Percentiles rank a stretch among this genome's conserved stretches.
phyloP scores from a whole-genome alignment of 2,797 vertebrate species.

The Amblyraja radiata region DNA sequence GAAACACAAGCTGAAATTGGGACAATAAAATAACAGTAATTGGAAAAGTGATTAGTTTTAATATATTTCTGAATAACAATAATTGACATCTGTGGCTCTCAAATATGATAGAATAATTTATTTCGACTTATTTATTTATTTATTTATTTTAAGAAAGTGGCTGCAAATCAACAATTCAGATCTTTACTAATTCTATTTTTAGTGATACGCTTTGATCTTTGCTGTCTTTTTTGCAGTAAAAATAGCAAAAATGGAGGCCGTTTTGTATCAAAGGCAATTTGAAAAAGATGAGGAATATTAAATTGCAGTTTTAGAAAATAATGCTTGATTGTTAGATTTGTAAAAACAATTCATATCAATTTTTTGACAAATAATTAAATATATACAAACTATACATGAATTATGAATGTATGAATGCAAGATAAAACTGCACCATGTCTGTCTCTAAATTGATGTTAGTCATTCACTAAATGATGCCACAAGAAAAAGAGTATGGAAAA shows the following conservation, averaged over 20 bases:
- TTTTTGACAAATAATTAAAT: constrained; percentile 41
- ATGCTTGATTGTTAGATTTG: background rate
- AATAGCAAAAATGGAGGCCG: background rate
- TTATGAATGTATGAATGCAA: constrained; percentile 69
- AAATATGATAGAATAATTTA: background rate
- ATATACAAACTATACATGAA: constrained; percentile 64
- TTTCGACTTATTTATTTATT: no score
- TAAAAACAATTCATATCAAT: background rate
- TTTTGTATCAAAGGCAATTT: background rate
- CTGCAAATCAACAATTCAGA: constrained; percentile 61
- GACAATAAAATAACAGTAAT: background rate
- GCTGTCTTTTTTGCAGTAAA: background rate
- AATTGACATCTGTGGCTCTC: background rate
- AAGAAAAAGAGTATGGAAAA: background rate
- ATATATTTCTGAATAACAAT: background rate
- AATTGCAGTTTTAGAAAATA: background rate
- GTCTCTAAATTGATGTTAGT: background rate
- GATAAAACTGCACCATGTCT: background rate
- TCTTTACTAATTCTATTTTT: background rate
- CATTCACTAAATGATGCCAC: background rate
- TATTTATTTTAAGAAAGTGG: constrained; percentile 53
- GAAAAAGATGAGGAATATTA: background rate
- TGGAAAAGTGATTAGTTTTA: background rate
- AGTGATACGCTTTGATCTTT: background rate
- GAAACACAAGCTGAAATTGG: background rate